These are phyloP conservation scores for Apolygus lucorum DNA, from an alignment of 1,140 invertebrate species.

Conservation along the genomic window DNA sequence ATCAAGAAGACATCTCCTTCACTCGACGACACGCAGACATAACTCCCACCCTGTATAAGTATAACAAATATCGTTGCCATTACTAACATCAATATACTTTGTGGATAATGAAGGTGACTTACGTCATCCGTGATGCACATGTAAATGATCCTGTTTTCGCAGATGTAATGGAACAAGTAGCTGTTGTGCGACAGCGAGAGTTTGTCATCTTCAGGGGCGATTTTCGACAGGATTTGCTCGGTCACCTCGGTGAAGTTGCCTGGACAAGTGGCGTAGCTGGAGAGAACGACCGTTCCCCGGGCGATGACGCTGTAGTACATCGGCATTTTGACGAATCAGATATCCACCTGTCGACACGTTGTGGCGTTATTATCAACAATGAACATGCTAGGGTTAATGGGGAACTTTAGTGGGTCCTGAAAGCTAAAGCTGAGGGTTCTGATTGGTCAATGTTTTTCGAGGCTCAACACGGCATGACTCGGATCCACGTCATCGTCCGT, in stretches of 20 bases:
- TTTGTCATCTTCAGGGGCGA: conserved; percentile 75
- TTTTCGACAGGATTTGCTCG: conserved; percentile 79
- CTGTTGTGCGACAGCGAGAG: conserved; percentile 86
- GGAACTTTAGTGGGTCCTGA: too few species aligned
- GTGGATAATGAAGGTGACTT: conserved; percentile 42
- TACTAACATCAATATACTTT: not conserved
- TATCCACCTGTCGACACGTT: too few species aligned
- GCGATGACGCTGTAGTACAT: conserved; percentile 82
- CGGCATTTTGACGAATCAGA: too few species aligned
- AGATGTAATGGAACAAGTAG: conserved; percentile 86
- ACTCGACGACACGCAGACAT: too few species aligned
- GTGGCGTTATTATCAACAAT: too few species aligned
- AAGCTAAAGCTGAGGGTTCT: too few species aligned
- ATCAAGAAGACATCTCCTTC: too few species aligned
- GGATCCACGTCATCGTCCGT: too few species aligned
- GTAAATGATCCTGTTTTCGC: conserved; percentile 77
- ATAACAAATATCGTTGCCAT: not conserved
- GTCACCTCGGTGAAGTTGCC: conserved; percentile 92
- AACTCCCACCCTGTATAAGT: conserved; percentile 18
- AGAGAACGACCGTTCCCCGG: conserved; percentile 74
- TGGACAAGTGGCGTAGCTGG: conserved; percentile 80
- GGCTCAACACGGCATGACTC: too few species aligned
- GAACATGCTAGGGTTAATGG: too few species aligned
- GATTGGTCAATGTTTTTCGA: too few species aligned
- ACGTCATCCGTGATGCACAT: conserved; percentile 94